phyloP scores from a whole-genome alignment of 2,113 vertebrate species.

The Gadus chalcogrammus region DNA sequence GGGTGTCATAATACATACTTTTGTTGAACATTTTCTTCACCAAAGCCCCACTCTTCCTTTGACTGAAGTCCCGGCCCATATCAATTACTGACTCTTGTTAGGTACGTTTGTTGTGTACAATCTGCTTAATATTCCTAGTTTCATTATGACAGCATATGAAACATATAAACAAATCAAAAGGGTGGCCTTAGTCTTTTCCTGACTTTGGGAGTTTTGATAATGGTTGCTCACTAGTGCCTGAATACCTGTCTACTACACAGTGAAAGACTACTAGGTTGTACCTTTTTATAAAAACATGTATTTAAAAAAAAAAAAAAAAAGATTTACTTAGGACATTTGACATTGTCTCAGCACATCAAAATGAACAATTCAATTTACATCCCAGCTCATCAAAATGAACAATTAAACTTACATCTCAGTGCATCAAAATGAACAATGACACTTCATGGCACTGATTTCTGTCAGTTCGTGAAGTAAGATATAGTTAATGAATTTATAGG shows the following conservation, averaged over 20 bases:
- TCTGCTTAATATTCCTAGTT: constrained; percentile 47
- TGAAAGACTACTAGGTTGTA: constrained; percentile 51
- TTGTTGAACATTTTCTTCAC: constrained; percentile 25
- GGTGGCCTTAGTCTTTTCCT: constrained; percentile 71
- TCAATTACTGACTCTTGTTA: constrained; percentile 36
- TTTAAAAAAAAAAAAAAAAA: constrained; percentile 37
- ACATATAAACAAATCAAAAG: constrained; percentile 51
- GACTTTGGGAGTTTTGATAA: constrained; percentile 56
- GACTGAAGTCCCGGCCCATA: constrained; percentile 4
- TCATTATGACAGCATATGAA: constrained; percentile 43
- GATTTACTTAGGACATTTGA: constrained; percentile 40
- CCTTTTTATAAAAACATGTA: constrained; percentile 46
- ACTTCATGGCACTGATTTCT: constrained; percentile 2
- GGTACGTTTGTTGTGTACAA: constrained; percentile 26
- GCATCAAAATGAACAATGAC: constrained; percentile 11
- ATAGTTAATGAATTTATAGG: no score
- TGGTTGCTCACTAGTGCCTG: constrained; percentile 75
- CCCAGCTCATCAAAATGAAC: constrained; percentile 2
- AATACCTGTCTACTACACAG: constrained; percentile 49
- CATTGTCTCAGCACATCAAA: constrained; percentile 41
- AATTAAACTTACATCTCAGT: not conserved
- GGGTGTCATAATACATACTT: constrained; percentile 13
- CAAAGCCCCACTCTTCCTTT: constrained; percentile 5
- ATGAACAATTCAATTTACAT: constrained; percentile 32
- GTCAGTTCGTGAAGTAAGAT: constrained; percentile 25